Conservation (phyloP, 2,113 vertebrate genomes). For the Heterochromis multidens region DNA sequence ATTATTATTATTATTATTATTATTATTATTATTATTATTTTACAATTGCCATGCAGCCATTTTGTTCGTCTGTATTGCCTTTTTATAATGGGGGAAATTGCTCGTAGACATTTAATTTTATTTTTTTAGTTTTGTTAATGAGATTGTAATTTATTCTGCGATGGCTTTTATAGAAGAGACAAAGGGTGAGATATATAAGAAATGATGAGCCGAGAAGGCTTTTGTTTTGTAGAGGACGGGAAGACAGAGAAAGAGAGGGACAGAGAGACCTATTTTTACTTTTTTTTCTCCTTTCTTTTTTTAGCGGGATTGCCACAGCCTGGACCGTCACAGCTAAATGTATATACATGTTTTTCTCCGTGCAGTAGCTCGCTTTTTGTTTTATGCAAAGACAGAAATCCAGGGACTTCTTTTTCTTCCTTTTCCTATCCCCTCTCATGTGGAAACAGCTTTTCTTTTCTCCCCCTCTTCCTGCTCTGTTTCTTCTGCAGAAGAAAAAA, state of each 20-base stretch:
- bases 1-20: conserved; percentile 48
- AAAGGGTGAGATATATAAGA: conserved; percentile 80
- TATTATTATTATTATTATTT: conserved; percentile 53
- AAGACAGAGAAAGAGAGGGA: conserved; percentile 24
- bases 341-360: conserved; percentile 88
- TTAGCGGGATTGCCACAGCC: conserved; percentile 77
- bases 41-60: conserved; percentile 41
- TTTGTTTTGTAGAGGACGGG: conserved; percentile 68
- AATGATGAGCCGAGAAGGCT: conserved; percentile 76
- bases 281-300: not conserved
- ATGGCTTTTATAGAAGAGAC: conserved; percentile 79
- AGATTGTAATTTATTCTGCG: conserved; percentile 84
- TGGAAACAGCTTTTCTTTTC: conserved; percentile 79
- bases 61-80: conserved; percentile 50
- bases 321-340: conserved; percentile 84
- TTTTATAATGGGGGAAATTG: not conserved
- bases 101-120: conserved; percentile 20
- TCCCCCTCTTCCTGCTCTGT: conserved; percentile 34
- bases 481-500: conserved; percentile 75
- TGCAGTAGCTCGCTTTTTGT: conserved; percentile 73
- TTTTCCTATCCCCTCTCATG: conserved; percentile 69
- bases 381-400: conserved; percentile 82
- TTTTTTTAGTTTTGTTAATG: conserved; percentile 65
- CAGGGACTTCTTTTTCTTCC: conserved; percentile 74
- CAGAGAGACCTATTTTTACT: conserved; percentile 33